Evolutionary conservation across 2,113 vertebrate species (phyloP).

Genomic region (Tragulus kanchil): DNA sequence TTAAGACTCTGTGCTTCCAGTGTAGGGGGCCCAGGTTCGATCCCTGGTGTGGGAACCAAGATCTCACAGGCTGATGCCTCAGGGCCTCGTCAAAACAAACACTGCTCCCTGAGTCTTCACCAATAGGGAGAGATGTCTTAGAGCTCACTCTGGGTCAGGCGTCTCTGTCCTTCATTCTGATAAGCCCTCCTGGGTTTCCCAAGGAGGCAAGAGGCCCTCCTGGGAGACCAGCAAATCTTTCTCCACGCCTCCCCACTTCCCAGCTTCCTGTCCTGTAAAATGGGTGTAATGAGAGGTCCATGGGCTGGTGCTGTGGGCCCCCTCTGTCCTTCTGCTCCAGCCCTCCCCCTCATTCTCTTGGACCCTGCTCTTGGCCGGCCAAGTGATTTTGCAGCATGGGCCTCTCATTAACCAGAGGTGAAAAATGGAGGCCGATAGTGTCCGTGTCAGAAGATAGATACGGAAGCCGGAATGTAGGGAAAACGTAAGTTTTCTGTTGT

Average conservation of each 20-base stretch:
- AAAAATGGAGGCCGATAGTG: neutral
- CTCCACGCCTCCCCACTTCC: neutral
- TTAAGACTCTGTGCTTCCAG: neutral
- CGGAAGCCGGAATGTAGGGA: neutral
- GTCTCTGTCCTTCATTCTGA: neutral
- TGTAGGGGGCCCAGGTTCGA: neutral
- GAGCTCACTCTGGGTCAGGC: neutral
- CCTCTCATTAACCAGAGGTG: neutral
- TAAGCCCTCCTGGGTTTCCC: neutral
- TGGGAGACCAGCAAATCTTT: neutral
- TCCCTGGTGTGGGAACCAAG: neutral
- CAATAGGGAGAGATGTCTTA: neutral
- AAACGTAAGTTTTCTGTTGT: no score
- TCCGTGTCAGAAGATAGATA: neutral
- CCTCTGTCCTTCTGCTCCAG: neutral
- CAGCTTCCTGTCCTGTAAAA: neutral
- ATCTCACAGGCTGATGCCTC: neutral
- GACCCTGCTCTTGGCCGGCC: neutral
- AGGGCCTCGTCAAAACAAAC: neutral
- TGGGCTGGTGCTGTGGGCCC: neutral
- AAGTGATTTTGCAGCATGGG: neutral
- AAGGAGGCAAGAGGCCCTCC: neutral
- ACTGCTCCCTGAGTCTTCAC: neutral
- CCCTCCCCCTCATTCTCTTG: neutral
- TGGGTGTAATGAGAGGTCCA: neutral